phyloP scores from a whole-genome alignment of 2,797 vertebrate genomes.

The Hoplostethus mediterraneus region DNA sequence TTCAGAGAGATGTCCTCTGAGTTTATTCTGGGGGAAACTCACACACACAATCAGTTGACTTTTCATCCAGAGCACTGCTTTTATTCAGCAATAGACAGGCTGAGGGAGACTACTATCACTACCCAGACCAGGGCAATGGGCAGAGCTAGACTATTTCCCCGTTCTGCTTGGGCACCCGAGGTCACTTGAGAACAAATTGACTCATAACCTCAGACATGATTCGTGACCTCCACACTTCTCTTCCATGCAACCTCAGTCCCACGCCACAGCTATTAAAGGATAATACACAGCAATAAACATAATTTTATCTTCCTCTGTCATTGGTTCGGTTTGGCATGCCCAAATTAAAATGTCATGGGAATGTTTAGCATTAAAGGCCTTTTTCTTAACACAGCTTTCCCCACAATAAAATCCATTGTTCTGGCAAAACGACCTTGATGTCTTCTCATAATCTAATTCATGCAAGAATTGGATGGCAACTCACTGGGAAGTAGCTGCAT shows the following conservation, averaged over 20 bases:
- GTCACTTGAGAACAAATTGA: constrained; percentile 15
- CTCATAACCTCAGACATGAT: constrained; percentile 24
- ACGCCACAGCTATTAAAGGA: constrained; percentile 5
- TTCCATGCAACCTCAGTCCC: not conserved
- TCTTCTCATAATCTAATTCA: constrained; percentile 55
- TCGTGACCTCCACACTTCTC: not conserved
- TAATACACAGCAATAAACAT: constrained; percentile 28
- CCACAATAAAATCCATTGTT: constrained; percentile 22
- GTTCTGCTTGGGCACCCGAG: constrained; percentile 25
- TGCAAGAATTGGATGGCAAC: constrained; percentile 51
- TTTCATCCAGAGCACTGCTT: constrained; percentile 55
- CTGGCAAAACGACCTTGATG: constrained; percentile 21
- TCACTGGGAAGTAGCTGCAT: constrained; percentile 42
- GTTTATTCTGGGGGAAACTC: constrained; percentile 50
- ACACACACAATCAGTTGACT: constrained; percentile 58
- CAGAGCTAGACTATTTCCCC: constrained; percentile 13
- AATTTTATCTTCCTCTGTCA: not conserved
- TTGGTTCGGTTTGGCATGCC: constrained; percentile 46
- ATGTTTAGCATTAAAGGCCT: constrained; percentile 46
- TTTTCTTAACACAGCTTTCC: constrained; percentile 31
- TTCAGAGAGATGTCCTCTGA: constrained; percentile 45
- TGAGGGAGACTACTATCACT: constrained; percentile 40
- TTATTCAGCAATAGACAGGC: constrained; percentile 57
- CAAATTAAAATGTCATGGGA: constrained; percentile 65
- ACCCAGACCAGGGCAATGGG: constrained; percentile 31